These are phyloP conservation scores for Illadopsis cleaveri DNA, from an alignment of 2,113 vertebrate genomes.

Conservation along the genomic window DNA sequence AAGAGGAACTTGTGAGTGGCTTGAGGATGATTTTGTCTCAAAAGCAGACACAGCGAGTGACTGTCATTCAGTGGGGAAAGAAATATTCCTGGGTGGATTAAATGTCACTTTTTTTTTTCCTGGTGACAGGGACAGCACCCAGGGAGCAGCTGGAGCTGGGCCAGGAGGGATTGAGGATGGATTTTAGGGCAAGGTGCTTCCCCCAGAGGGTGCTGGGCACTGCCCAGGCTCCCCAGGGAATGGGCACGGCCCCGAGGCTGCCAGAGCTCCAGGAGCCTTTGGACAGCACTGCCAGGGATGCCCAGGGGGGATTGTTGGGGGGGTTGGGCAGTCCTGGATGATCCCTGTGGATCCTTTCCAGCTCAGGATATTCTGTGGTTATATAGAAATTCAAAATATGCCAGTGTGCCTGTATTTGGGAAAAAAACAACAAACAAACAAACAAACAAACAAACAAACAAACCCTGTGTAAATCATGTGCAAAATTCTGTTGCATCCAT, in stretches of 20 bases:
- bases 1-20: not conserved
- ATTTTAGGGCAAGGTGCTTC: not conserved
- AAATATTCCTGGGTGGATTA: not conserved
- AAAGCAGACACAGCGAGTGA: not conserved
- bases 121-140: not conserved
- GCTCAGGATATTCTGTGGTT: not conserved
- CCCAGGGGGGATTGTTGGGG: not conserved
- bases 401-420: not conserved
- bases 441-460: no score
- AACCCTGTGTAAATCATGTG: not conserved
- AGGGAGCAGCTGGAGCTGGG: rapidly evolving
- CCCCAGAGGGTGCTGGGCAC: not conserved
- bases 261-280: not conserved
- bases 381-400: not conserved
- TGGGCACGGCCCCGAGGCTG: not conserved
- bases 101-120: not conserved
- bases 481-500: not conserved
- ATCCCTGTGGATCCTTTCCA: rapidly evolving
- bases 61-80: not conserved
- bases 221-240: not conserved
- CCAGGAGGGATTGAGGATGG: not conserved
- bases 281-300: not conserved
- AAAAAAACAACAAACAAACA: not conserved
- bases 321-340: not conserved
- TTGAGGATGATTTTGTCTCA: not conserved